These are phyloP conservation scores for Morbakka virulenta DNA, from an alignment of 30 jellyfish, hydroid and myxozoan genomes.

Conservation along the genomic window DNA sequence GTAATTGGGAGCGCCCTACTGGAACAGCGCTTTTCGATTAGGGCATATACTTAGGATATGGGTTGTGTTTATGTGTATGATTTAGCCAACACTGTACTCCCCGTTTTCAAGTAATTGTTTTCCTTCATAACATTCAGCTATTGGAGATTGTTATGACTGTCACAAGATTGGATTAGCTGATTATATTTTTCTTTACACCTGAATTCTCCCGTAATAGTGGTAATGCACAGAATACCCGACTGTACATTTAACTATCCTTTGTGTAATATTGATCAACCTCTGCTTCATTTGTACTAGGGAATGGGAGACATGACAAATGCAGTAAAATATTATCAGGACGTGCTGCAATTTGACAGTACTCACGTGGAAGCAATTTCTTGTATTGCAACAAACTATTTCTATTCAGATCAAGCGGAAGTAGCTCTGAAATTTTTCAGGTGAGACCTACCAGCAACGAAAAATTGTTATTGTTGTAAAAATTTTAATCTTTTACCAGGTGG, in stretches of 20 bases:
- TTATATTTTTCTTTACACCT: not conserved
- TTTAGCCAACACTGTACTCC: too few relatives aligned
- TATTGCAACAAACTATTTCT: constrained; percentile 91
- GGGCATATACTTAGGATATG: too few relatives aligned
- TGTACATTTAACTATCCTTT: not conserved
- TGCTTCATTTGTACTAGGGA: constrained; percentile 44
- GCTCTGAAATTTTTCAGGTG: constrained; percentile 93
- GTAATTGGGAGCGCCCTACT: too few relatives aligned
- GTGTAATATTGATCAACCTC: too few relatives aligned
- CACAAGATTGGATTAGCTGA: not conserved
- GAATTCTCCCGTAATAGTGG: not conserved
- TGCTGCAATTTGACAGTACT: constrained; percentile 73
- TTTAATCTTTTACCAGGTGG: not conserved
- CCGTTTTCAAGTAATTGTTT: not conserved
- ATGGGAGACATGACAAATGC: constrained; percentile 80
- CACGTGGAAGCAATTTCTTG: constrained; percentile 96
- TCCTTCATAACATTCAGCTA: not conserved
- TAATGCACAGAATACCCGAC: not conserved
- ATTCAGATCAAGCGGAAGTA: constrained; percentile 94
- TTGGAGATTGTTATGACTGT: not conserved
- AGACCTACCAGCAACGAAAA: not conserved
- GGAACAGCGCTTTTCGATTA: too few relatives aligned
- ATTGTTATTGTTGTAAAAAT: not conserved
- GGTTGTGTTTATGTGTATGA: too few relatives aligned
- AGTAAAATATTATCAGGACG: constrained; percentile 83